A percentile compares a stretch with the other conserved stretches of the same genome.
These are phyloP conservation scores for Rotaria macrura DNA, from an alignment of 2,888 invertebrate species.

Conservation along the genomic window DNA sequence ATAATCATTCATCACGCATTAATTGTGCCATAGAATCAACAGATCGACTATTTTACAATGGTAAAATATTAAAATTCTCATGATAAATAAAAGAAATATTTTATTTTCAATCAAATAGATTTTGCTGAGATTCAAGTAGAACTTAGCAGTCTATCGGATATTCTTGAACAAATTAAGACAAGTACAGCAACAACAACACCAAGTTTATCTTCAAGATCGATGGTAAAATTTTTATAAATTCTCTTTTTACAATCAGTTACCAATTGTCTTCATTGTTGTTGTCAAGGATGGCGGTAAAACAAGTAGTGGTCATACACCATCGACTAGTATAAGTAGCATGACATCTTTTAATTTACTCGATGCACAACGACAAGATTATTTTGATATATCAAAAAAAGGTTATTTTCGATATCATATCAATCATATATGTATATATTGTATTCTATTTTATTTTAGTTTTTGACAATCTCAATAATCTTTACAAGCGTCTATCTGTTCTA, in stretches of 20 bases:
- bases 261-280: not conserved
- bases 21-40: not conserved
- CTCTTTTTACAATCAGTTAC: not conserved
- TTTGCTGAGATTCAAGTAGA: not conserved
- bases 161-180: not conserved
- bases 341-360: not conserved
- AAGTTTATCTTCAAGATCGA: not conserved
- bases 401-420: no score
- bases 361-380: slow-evolving; percentile 13
- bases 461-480: slow-evolving; percentile 10
- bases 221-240: not conserved
- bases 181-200: not conserved
- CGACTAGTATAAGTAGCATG: not conserved
- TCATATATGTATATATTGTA: no score
- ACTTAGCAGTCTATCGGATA: not conserved
- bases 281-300: not conserved
- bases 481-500: not conserved
- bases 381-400: slow-evolving; percentile 6
- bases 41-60: slow-evolving; percentile 14
- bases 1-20: not conserved
- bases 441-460: not conserved
- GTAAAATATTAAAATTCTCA: not conserved
- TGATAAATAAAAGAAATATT: no score
- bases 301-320: not conserved
- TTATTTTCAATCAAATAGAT: not conserved